Conservation (phyloP, 2,888 invertebrate species). For the Drosophila anomalata region DNA sequence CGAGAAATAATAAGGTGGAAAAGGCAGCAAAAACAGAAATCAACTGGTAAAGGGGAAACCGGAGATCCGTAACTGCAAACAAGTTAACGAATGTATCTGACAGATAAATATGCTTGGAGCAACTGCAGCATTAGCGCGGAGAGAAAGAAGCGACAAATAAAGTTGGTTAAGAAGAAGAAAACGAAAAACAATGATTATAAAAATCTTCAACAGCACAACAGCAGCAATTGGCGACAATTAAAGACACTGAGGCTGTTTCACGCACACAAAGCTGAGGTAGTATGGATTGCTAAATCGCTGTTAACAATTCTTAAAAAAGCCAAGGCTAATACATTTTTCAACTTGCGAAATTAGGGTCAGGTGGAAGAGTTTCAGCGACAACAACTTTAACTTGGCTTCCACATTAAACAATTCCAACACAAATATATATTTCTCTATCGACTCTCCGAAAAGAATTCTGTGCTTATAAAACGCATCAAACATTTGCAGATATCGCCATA, state of each 20-base stretch:
- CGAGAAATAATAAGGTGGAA: conserved; percentile 20
- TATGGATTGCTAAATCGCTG: neutral
- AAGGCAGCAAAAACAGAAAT: conserved; percentile 61
- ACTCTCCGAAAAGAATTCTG: too few species aligned
- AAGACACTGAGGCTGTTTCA: conserved; percentile 56
- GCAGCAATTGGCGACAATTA: conserved; percentile 67
- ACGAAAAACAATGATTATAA: conserved; percentile 68
- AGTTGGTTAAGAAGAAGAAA: conserved; percentile 57
- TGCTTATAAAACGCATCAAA: too few species aligned
- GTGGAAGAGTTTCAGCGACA: neutral
- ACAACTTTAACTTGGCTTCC: too few species aligned
- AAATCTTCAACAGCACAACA: conserved; percentile 72
- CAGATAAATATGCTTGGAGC: conserved; percentile 70
- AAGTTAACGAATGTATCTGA: conserved; percentile 78
- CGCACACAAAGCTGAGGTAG: neutral
- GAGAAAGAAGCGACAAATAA: conserved; percentile 70
- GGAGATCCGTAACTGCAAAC: conserved; percentile 55
- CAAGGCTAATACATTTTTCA: neutral
- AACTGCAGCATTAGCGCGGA: neutral
- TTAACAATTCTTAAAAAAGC: neutral
- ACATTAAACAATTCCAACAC: too few species aligned
- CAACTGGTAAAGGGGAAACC: conserved; percentile 31
- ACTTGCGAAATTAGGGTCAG: neutral
- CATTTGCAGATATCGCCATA: too few species aligned
- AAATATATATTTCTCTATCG: too few species aligned